Conservation (phyloP, 2,888 invertebrate genomes). For the Caenorhabditis sp. region DNA sequence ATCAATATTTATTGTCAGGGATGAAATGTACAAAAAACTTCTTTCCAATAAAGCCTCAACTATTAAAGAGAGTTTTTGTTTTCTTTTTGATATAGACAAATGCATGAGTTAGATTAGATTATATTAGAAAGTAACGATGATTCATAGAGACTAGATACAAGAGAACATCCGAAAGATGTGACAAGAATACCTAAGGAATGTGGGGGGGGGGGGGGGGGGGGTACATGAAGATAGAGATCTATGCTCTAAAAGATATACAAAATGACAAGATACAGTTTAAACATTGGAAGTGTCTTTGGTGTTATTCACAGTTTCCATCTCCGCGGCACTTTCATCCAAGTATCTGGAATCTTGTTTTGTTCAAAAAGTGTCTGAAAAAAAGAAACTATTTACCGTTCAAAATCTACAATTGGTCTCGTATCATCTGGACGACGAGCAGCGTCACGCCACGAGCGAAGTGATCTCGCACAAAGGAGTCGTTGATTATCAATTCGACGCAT, state of each 20-base stretch:
- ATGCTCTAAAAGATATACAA: neutral
- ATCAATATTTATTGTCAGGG: too few relatives aligned
- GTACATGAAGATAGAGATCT: neutral
- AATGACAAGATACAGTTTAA: neutral
- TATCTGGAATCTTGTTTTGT: slow-evolving; percentile 16
- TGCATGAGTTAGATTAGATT: neutral
- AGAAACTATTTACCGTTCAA: slow-evolving; percentile 45
- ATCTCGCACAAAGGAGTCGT: slow-evolving; percentile 54
- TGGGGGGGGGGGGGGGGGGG: neutral
- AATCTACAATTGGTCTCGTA: slow-evolving; percentile 53
- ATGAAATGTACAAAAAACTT: too few relatives aligned
- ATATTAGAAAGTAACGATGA: neutral
- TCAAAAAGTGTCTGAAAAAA: neutral
- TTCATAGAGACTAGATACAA: neutral
- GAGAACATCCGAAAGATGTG: neutral
- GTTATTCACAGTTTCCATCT: slow-evolving; percentile 4
- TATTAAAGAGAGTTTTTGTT: too few relatives aligned
- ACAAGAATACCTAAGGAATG: neutral
- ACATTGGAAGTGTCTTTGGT: neutral
- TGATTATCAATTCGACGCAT: slow-evolving; percentile 59
- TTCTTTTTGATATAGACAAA: neutral
- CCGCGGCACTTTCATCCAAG: slow-evolving; percentile 31
- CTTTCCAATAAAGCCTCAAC: too few relatives aligned
- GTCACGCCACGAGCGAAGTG: slow-evolving; percentile 61
- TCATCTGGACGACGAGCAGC: slow-evolving; percentile 50